Evolutionary conservation across 2,797 vertebrate genomes (phyloP), one percentile per base, ranked within the genome.

Genomic region (Tolypeutes matacus): DNA sequence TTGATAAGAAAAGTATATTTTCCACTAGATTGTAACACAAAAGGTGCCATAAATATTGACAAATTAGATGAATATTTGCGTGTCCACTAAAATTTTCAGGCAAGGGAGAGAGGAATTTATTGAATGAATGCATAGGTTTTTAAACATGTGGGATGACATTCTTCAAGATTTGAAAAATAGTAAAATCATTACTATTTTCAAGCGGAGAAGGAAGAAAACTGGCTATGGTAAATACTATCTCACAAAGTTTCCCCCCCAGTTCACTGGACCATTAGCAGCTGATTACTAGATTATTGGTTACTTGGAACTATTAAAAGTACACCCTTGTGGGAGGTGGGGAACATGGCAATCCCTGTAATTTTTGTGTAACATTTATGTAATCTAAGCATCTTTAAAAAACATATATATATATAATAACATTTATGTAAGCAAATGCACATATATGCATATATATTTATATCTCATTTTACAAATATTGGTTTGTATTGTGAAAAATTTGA

Each of bases 1-100:
- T 93, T 46, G 29, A 86, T 65, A 36, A 92, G 65, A 84, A 90
- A 95, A 92, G 78, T 39, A 42, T 51, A 11, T 86, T 96, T 93
- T 65, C 83, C 10, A 18, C 78, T 85, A 51, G n/a, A 89, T 15
- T 36, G 39, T 70, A 73, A 65, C 23, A n/a, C n/a, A 69, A 80
- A 86, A 73, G 15, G 6, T 95, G 27, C 13, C 11, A 27, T 62
- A 73, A 84, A 53, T 3, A 0, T 60, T 56, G 62, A 56, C 86
- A 88, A 77, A 91, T 53, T 76, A 67, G 9, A 14, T 72, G 29
- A 89, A 36, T 83, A 73, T 87, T 46, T 90, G 25, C 65, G 39
- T 29, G 58, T 11, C 42, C 46, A 70, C 62, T 60, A 72, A 92
- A 42, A 64, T 42, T 13, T 78, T 65, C 69, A 83, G 76, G 12